phyloP scores from a whole-genome alignment of 2,797 vertebrate species.

The Siniperca scherzeri region DNA sequence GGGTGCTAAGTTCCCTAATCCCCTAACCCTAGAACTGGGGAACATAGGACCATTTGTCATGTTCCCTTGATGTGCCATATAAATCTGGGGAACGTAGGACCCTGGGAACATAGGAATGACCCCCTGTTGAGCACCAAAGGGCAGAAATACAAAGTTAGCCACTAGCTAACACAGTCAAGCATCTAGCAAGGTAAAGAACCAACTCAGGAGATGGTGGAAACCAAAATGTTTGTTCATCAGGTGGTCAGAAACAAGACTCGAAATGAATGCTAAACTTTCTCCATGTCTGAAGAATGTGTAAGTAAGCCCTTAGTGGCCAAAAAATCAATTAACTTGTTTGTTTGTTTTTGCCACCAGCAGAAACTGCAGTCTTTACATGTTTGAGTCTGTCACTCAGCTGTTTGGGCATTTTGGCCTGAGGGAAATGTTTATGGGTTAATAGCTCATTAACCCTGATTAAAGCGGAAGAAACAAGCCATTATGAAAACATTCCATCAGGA shows the following conservation, averaged over 20 bases:
- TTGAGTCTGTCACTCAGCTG: neutral
- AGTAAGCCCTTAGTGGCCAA: neutral
- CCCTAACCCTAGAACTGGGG: too few relatives aligned
- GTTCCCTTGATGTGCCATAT: too few relatives aligned
- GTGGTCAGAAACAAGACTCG: too few relatives aligned
- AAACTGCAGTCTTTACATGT: neutral
- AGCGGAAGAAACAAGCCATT: neutral
- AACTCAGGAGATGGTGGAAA: too few relatives aligned
- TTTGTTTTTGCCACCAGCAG: neutral
- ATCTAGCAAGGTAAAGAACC: neutral
- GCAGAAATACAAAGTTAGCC: neutral
- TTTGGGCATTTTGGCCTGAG: neutral
- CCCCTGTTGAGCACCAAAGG: neutral
- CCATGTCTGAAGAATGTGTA: too few relatives aligned
- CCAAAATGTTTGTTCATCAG: too few relatives aligned
- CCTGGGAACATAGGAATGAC: too few relatives aligned
- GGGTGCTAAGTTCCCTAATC: too few relatives aligned
- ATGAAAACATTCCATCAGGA: constrained; percentile 36
- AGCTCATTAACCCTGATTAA: constrained; percentile 31
- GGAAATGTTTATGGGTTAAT: constrained; percentile 40
- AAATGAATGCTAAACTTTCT: neutral
- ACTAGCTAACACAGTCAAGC: neutral
- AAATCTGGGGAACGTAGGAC: too few relatives aligned
- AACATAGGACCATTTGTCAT: too few relatives aligned
- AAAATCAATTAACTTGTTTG: neutral